A percentile compares a stretch with the other conserved stretches of the same genome.
Evolutionary conservation across 2,888 invertebrate species (phyloP).

Genomic region (Pinctada fucata): DNA sequence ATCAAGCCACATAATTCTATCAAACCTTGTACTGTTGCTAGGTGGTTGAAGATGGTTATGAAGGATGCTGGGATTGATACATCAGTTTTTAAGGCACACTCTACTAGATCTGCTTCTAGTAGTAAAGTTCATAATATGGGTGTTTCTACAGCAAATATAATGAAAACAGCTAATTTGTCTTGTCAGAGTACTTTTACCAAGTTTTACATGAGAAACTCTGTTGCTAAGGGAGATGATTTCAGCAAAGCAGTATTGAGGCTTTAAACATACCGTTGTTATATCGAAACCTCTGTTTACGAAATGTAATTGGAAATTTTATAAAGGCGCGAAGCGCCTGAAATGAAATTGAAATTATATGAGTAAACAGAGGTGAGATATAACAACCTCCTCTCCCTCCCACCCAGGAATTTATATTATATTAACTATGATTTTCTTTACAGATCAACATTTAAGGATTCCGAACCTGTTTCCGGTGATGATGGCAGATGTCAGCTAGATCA

Average conservation of each 20-base stretch:
- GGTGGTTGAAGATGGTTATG: slow-evolving; percentile 27
- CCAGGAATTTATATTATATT: too few relatives aligned
- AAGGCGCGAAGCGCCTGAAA: not conserved
- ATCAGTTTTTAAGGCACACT: slow-evolving; percentile 22
- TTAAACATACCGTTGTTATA: not conserved
- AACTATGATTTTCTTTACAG: too few relatives aligned
- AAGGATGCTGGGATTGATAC: slow-evolving; percentile 9
- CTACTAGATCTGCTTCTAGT: slow-evolving; percentile 18
- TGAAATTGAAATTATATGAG: not conserved
- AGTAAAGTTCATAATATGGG: slow-evolving; percentile 26
- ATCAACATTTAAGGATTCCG: too few relatives aligned
- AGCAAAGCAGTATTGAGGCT: not conserved
- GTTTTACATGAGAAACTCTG: too few relatives aligned
- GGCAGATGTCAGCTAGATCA: too few relatives aligned
- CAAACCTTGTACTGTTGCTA: slow-evolving; percentile 23
- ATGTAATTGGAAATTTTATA: not conserved
- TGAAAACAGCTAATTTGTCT: slow-evolving; percentile 24
- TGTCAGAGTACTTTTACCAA: slow-evolving; percentile 11
- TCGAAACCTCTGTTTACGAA: not conserved
- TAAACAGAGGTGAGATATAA: not conserved
- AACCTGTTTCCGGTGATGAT: too few relatives aligned
- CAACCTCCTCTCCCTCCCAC: not conserved
- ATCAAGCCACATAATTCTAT: slow-evolving; percentile 30
- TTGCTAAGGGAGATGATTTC: not conserved
- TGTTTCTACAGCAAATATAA: slow-evolving; percentile 18